These are phyloP conservation scores for Papilio polytes DNA, from an alignment of 1,140 invertebrate species.

Conservation along the genomic window DNA sequence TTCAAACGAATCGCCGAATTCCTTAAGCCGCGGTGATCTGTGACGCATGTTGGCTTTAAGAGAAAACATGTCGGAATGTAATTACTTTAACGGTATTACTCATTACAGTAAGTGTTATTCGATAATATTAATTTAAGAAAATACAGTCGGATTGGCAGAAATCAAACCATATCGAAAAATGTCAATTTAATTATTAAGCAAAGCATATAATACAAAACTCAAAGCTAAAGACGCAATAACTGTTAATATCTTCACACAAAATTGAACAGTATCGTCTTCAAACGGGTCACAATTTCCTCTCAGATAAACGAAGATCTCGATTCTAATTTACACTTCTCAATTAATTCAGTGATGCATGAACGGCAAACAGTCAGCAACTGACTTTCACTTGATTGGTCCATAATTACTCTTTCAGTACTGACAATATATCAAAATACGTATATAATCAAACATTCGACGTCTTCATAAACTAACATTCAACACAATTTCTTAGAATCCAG, in stretches of 20 bases:
- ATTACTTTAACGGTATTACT: conserved; percentile 24
- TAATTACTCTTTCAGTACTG: conserved; percentile 57
- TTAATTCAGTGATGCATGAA: conserved; percentile 47
- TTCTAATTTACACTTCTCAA: conserved; percentile 48
- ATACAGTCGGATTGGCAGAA: neutral
- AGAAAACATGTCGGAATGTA: conserved; percentile 19
- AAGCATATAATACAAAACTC: no score
- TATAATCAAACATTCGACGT: conserved; percentile 40
- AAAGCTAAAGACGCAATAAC: neutral
- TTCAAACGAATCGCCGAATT: conserved; percentile 59
- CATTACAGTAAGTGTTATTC: conserved; percentile 3
- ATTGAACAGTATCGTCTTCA: neutral
- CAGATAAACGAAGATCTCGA: conserved; percentile 12
- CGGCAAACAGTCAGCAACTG: conserved; percentile 48
- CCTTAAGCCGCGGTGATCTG: conserved; percentile 51
- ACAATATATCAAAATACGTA: conserved; percentile 48
- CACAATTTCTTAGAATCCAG: conserved; percentile 35
- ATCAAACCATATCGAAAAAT: neutral
- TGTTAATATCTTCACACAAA: neutral
- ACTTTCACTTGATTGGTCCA: conserved; percentile 64
- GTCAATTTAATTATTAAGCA: neutral
- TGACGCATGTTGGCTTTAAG: neutral
- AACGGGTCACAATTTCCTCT: conserved; percentile 27
- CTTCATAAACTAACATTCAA: conserved; percentile 25
- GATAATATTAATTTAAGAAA: neutral